Conservation (phyloP, 2,888 invertebrate species). For the Monoplex corrugatus region DNA sequence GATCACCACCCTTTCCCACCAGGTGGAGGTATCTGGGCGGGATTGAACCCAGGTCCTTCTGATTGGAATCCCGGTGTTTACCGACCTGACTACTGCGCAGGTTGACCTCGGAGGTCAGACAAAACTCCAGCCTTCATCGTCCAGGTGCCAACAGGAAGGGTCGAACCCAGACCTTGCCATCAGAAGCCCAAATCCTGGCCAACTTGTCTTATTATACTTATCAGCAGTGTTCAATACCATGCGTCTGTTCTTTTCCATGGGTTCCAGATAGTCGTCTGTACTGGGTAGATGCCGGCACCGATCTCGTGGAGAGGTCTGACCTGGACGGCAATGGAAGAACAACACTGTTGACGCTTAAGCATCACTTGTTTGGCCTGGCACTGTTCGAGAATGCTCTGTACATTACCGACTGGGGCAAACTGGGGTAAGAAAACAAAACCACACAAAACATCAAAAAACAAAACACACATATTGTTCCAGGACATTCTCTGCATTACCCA, state of each 20-base stretch:
- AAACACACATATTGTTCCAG: no score
- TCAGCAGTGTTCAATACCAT: no score
- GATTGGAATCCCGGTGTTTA: no score
- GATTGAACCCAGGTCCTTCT: no score
- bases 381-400: not conserved
- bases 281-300: slow-evolving; percentile 23
- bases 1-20: no score
- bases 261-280: not conserved
- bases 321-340: not conserved
- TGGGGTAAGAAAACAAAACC: no score
- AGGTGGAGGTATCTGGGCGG: no score
- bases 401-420: slow-evolving; percentile 28
- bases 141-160: not conserved
- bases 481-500: no score
- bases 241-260: not conserved
- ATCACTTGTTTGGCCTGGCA: slow-evolving; percentile 19
- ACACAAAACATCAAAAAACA: no score
- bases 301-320: not conserved
- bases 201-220: not conserved
- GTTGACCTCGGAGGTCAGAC: no score
- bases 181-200: not conserved
- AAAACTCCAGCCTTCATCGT: no score
- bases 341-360: not conserved
- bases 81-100: no score
- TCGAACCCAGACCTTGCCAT: not conserved